A percentile compares a stretch with the other conserved stretches of the same genome.
Conservation (phyloP, 2,888 invertebrate species). For the Limnephilus rhombicus region DNA sequence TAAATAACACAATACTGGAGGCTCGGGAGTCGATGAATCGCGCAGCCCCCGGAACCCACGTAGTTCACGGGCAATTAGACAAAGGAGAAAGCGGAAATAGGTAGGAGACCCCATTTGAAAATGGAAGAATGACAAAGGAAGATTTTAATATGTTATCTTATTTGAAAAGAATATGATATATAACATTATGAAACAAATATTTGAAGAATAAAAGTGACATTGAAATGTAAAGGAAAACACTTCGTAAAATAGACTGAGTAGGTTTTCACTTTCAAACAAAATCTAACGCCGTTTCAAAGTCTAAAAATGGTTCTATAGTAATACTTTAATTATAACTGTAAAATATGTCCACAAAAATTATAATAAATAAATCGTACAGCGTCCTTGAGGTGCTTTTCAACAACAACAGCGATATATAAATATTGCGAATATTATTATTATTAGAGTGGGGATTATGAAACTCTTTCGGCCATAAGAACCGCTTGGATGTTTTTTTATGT, state of each 20-base stretch:
- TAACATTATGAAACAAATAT: neutral
- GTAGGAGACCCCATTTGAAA: conserved; percentile 19
- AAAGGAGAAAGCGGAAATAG: neutral
- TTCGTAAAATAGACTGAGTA: neutral
- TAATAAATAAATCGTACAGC: no score
- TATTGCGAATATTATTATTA: no score
- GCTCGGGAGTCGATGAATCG: neutral
- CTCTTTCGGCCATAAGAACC: no score
- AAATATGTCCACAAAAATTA: no score
- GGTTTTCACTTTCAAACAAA: neutral
- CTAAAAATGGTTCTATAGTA: neutral
- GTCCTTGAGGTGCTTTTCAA: no score
- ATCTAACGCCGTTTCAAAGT: neutral
- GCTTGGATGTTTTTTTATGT: no score
- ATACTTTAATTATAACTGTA: neutral
- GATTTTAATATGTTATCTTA: neutral
- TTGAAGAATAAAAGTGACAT: neutral
- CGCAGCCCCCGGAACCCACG: conserved; percentile 21
- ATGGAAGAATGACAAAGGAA: neutral
- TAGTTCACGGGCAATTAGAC: conserved; percentile 40
- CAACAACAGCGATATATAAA: no score
- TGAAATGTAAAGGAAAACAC: neutral
- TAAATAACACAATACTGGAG: conserved; percentile 24
- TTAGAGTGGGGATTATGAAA: no score
- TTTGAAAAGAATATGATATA: neutral